These are phyloP conservation scores for Nycteola revayana DNA, from an alignment of 2,888 invertebrate genomes.

Conservation along the genomic window DNA sequence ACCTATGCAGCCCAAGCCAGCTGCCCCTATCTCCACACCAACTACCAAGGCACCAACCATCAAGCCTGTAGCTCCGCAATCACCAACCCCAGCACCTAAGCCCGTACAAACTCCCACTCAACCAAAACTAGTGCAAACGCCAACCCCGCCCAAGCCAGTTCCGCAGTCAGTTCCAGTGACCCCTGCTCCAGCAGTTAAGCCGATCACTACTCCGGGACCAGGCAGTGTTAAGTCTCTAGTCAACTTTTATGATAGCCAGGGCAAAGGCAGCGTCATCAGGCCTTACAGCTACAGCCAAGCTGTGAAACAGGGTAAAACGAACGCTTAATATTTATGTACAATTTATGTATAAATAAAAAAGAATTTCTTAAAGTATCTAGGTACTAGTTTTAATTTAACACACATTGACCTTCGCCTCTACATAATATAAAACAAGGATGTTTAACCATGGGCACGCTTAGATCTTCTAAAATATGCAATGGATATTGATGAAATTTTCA, in stretches of 20 bases:
- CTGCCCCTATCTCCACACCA: background rate
- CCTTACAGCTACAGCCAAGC: conserved; percentile 73
- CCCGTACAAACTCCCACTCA: conserved; percentile 24
- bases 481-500: no score
- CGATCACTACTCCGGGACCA: conserved; percentile 64
- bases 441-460: no score
- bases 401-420: no score
- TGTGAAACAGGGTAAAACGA: conserved; percentile 73
- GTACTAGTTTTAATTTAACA: no score
- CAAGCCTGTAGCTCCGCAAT: conserved; percentile 8
- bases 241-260: conserved; percentile 67
- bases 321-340: no score
- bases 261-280: conserved; percentile 65
- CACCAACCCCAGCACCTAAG: conserved; percentile 20
- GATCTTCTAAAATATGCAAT: no score
- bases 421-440: no score
- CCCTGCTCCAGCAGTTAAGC: conserved; percentile 45
- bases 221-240: conserved; percentile 66
- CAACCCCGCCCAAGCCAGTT: conserved; percentile 21
- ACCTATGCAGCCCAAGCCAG: conserved; percentile 17
- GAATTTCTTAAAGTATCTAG: no score
- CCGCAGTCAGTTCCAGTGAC: conserved; percentile 52
- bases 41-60: conserved; percentile 8
- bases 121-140: conserved; percentile 17
- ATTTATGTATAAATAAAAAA: no score